Conservation (phyloP, 1,140 invertebrate genomes). For the Frieseomelitta varia region DNA sequence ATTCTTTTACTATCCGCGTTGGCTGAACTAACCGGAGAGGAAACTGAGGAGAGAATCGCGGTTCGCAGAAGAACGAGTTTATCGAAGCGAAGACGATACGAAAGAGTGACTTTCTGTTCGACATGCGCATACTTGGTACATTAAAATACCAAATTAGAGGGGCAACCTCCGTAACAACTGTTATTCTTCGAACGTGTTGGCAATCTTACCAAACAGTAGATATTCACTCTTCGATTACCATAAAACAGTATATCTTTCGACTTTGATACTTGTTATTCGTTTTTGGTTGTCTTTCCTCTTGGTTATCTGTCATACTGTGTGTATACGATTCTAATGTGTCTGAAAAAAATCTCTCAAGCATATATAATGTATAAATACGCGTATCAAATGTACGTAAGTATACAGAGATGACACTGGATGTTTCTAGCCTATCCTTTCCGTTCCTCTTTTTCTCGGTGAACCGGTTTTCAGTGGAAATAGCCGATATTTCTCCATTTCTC, state of each 20-base stretch:
- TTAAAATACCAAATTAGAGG: neutral
- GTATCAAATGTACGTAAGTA: neutral
- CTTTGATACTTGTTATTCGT: neutral
- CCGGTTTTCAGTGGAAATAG: constrained; percentile 10
- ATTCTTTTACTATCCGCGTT: no score
- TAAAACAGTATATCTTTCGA: neutral
- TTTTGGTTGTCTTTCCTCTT: neutral
- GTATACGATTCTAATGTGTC: neutral
- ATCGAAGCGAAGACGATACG: neutral
- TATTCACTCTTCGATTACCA: neutral
- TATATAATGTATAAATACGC: neutral
- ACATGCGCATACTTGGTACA: neutral
- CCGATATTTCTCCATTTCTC: no score
- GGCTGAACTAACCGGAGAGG: no score
- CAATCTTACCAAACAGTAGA: no score
- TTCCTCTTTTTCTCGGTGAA: neutral
- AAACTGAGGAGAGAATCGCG: no score
- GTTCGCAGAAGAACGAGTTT: constrained; percentile 5
- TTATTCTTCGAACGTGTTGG: neutral
- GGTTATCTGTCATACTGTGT: neutral
- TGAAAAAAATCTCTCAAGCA: neutral
- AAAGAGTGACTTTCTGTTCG: neutral
- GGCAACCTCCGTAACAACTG: neutral
- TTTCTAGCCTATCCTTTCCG: constrained; percentile 1
- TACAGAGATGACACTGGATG: constrained; percentile 12